phyloP scores from a whole-genome alignment of 2,113 vertebrate species.

The Mormyrus lacerda region DNA sequence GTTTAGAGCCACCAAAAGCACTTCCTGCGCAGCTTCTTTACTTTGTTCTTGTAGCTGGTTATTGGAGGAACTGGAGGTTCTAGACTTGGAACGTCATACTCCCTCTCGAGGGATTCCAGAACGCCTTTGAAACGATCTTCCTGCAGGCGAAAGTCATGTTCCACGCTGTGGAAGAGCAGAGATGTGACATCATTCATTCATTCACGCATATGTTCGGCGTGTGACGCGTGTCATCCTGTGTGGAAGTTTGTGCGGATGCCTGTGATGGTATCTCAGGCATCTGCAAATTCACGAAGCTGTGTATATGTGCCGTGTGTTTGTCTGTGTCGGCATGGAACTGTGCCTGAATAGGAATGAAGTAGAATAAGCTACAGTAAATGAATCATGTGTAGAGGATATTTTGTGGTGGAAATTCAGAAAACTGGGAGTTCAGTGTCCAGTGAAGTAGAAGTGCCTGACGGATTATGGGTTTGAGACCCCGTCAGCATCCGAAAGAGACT shows the following conservation, averaged over 20 bases:
- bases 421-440: not conserved
- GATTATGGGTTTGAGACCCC: not conserved
- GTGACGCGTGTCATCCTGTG: not conserved
- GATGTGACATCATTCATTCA: not conserved
- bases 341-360: not conserved
- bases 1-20: constrained; percentile 92
- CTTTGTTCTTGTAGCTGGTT: constrained; percentile 61
- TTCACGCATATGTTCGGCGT: not conserved
- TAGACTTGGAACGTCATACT: constrained; percentile 54
- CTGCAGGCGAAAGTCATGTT: constrained; percentile 92
- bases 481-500: not conserved
- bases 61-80: constrained; percentile 31
- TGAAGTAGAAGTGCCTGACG: not conserved
- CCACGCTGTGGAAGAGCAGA: constrained; percentile 66
- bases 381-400: not conserved
- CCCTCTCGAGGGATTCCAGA: constrained; percentile 71
- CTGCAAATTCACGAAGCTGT: not conserved
- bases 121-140: constrained; percentile 80
- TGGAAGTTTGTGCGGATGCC: not conserved
- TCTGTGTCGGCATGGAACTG: not conserved
- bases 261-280: not conserved
- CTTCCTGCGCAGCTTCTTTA: constrained; percentile 89
- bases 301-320: not conserved
- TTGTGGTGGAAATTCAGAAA: not conserved
- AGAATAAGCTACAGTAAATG: not conserved